Evolutionary conservation across 2,888 invertebrate genomes (phyloP).

Genomic region (Tipula confusa): DNA sequence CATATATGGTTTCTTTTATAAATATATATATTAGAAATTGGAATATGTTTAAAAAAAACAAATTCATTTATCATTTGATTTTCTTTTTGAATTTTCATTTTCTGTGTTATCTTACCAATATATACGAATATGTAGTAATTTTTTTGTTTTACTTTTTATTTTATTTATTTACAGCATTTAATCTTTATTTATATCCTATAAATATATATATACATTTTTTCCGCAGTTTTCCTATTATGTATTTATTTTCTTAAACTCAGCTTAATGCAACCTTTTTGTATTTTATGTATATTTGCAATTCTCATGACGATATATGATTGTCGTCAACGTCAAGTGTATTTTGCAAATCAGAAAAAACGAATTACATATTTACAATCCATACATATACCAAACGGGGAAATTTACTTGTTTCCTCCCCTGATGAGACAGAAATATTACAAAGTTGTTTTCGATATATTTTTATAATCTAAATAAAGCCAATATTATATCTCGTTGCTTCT

Average conservation of each 20-base stretch:
- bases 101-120: background rate
- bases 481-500: background rate
- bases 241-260: background rate
- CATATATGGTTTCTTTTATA: background rate
- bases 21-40: background rate
- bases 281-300: background rate
- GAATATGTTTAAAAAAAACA: background rate
- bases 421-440: too few relatives aligned
- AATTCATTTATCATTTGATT: slow-evolving; percentile 20
- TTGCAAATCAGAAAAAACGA: background rate
- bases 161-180: background rate
- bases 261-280: background rate
- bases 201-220: too few relatives aligned
- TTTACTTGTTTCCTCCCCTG: background rate
- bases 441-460: too few relatives aligned
- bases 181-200: slow-evolving; percentile 16
- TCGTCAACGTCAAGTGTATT: background rate
- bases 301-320: background rate
- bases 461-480: background rate
- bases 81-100: slow-evolving; percentile 3
- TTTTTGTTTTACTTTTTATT: background rate
- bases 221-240: background rate
- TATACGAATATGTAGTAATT: background rate
- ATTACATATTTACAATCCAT: too few relatives aligned
- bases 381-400: background rate